These are phyloP conservation scores for Unio pictorum DNA, from an alignment of 2,888 invertebrate species.

Conservation along the genomic window DNA sequence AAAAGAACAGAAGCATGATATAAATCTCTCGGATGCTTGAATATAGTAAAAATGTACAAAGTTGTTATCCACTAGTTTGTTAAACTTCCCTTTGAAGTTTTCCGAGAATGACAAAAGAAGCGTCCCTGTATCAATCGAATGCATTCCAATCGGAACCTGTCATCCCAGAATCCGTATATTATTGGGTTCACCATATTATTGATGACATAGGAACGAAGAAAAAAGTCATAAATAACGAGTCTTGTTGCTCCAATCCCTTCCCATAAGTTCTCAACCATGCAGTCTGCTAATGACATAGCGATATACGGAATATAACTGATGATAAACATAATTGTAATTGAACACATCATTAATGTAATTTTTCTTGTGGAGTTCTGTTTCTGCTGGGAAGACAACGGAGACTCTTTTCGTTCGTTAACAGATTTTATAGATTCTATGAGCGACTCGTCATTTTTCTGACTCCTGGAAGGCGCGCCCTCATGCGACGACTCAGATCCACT, in stretches of 20 bases:
- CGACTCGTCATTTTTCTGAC: too few relatives aligned
- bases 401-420: conserved; percentile 4
- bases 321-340: conserved; percentile 37
- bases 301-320: conserved; percentile 37
- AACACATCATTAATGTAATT: conserved; percentile 41
- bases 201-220: conserved; percentile 31
- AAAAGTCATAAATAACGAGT: conserved; percentile 25
- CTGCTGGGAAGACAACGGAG: background rate
- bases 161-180: conserved; percentile 44
- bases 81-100: too few relatives aligned
- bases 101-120: too few relatives aligned
- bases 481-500: too few relatives aligned
- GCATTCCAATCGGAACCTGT: conserved; percentile 32
- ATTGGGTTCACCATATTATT: conserved; percentile 45
- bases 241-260: conserved; percentile 14
- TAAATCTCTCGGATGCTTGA: too few relatives aligned
- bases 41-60: too few relatives aligned
- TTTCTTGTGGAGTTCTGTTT: conserved; percentile 12
- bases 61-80: too few relatives aligned
- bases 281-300: conserved; percentile 24
- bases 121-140: too few relatives aligned
- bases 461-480: background rate
- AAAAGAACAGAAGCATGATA: too few relatives aligned
- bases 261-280: conserved; percentile 26
- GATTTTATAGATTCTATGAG: conserved; percentile 9